These are phyloP conservation scores for Hydrocynus forskahlii DNA, from an alignment of 2,797 vertebrate genomes.

Conservation along the genomic window DNA sequence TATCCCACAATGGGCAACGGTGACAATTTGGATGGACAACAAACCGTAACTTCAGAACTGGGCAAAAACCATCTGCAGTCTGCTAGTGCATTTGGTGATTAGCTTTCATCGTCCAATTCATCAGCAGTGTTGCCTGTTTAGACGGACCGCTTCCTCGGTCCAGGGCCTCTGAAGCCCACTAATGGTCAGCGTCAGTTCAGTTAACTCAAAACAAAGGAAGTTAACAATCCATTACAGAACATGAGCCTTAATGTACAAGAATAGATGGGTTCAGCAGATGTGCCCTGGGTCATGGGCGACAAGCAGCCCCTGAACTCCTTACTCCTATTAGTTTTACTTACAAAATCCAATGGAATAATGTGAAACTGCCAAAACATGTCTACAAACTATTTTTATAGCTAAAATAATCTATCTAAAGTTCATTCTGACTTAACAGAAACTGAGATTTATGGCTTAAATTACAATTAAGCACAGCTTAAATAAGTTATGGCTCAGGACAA, in stretches of 20 bases:
- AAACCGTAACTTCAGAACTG: constrained; percentile 38
- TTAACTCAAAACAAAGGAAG: constrained; percentile 47
- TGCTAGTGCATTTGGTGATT: constrained; percentile 62
- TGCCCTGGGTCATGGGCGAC: constrained; percentile 29
- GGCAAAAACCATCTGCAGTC: constrained; percentile 64
- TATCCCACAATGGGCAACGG: constrained; percentile 63
- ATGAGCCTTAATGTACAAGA: constrained; percentile 17
- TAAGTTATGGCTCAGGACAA: not conserved
- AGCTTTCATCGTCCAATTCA: constrained; percentile 65
- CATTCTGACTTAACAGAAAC: not conserved
- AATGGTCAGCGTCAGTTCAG: constrained; percentile 58
- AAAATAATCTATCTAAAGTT: not conserved
- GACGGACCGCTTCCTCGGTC: constrained; percentile 55
- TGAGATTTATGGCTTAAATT: not conserved
- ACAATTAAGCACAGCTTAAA: not conserved
- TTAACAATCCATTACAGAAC: constrained; percentile 57
- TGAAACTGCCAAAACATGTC: too few relatives aligned
- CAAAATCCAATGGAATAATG: not conserved
- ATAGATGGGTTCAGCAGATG: constrained; percentile 52
- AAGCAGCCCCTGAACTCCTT: constrained; percentile 12
- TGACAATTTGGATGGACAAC: constrained; percentile 66
- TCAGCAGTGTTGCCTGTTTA: constrained; percentile 68
- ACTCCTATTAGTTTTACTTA: not conserved
- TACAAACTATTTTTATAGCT: not conserved
- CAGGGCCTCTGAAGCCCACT: constrained; percentile 42